Base-by-base conservation (phyloP, 2,797 vertebrate genomes). In the Chlorospingus flavigularis region DNA sequence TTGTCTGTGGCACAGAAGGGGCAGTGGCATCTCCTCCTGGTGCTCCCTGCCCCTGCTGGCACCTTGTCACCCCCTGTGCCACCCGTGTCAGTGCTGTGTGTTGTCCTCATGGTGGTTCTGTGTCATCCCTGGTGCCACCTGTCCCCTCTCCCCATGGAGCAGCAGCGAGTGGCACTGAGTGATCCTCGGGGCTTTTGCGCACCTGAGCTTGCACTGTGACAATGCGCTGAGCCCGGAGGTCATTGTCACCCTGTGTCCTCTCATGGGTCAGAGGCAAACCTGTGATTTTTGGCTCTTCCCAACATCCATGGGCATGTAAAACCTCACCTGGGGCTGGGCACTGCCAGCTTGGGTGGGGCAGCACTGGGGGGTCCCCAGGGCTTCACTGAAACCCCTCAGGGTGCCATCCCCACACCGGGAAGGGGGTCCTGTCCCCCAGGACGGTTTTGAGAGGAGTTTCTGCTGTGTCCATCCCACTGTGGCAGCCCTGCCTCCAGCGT, bases 351-450 rank as follows among this genome's bases (percentile, higher is more conserved):
- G 11, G 47, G 13, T 2, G 6, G 7, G 63, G 5, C 40, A 51
- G 62, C 54, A 19, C 21, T 1, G 1, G 6, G 11, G 18, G 17
- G 2, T 31, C 33, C 53, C 47, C n/a, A 50, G 58, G 15, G 39
- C 54, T 13, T 50, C n/a, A 2, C 4, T 23, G 63, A 45, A 60
- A 55, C 66, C 5, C 3, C 2, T 21, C 58, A 10, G 40, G 14
- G 53, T 13, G 13, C 55, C 6, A 4, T 33, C 40, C 11, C 8
- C 4, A 1, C 1, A 0, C 11, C 0, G 0, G 55, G 51, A 75
- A 40, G 39, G 9, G 26, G 12, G 28, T 33, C 47, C 55, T 54
- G 18, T 24, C 51, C 68, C 62, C 20, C 20, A 8, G 75, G 28
- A 23, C 25, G 68, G 75, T 14, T 79, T 28, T 40, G 48, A 71